Evolutionary conservation across 1,140 invertebrate genomes (phyloP), one percentile per base, ranked within the genome.

Genomic region (Polyergus mexicanus): DNA sequence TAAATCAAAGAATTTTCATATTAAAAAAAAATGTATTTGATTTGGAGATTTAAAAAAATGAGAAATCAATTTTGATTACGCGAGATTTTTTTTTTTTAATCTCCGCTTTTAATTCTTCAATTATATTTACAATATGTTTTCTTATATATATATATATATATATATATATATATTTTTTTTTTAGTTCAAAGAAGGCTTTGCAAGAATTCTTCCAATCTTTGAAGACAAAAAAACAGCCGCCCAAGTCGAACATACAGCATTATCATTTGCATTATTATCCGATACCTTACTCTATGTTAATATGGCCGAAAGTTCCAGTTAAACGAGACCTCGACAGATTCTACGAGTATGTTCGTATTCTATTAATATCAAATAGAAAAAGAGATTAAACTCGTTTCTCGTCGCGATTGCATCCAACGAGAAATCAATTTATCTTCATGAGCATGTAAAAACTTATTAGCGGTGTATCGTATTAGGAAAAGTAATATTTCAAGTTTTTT

Each of bases 191-290:
- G 25, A 89, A 86, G 10, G 25, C 84, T 19, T 1, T 89, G 35
- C 76, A 13, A 11, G 63, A 89, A 16, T 71, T 89, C n/a, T 44
- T 88, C 3, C 62, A 89, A 32, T 76, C 76, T 2, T 22, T 81
- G 28, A 89, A 56, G 25, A 32, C 32, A 5, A 88, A 56, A 6
- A 72, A 83, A 13, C 16, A 25, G 22, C 74, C 51, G 7, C 66
- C 78, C 3, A 83, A 72, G 19, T 28, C 0, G n/a, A 7, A 22
- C 7, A 32, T 86, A 56, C 63, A 86, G 11, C 88, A 89, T 22
- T 88, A 86, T 22, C 88, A 89, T 13, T 0, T 81, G 7, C 83
- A 89, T 71, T 88, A 89, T 63, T 88, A 83, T 19, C 88, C 88
- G 28, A 5, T 89, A n/a, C 41, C 44, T 28, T 38, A 72, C 11